Evolutionary conservation across 2,888 invertebrate genomes (phyloP), one percentile per base, ranked within the genome.

Genomic region (Hyposoter didymator): DNA sequence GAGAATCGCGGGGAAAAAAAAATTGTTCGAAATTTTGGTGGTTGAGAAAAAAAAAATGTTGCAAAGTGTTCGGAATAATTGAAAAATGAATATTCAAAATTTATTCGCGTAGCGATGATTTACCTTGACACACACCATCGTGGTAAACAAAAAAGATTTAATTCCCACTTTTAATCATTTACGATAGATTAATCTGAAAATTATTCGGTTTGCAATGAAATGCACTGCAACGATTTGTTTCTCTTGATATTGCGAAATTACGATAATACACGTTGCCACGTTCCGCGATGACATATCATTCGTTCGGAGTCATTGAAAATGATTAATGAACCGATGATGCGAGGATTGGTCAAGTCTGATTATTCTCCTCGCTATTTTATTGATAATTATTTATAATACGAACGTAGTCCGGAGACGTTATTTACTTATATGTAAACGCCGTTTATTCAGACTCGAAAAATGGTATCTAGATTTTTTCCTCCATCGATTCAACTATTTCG

Each of bases 371-470:
- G 35, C 62, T 28, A 55, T 82, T 70, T 52, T 49, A 82, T 79
- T 59, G 45, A 69, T 79, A 69, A 84, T 84, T 69, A 79, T 79
- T 73, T 52, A 59, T 39, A 59, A 67, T 22, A 19, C 14, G 22
- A 64, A 22, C 62, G 66, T 66, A 76, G 59, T 47, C 87, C 83
- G 82, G 87, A 85, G 84, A 84, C 88, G 88, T 89, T 82, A 39
- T 76, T 66, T 89, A 87, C 86, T 78, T 67, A 78, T 67, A 78
- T 76, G 83, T 75, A 39, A 45, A 69, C 69, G 22, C 43, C 47
- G 10, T 69, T 69, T 22, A 28, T 55, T 55, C 10, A 55, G 10
- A 12, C 22, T 55, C 55, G 22, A 55, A 28, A 55, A 55, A 55
- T 55, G 28, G 22, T 55, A 28, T 55, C 55, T 5, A 55, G 12